phyloP scores from a whole-genome alignment of 2,888 invertebrate genomes.

The Byasa hedistus region DNA sequence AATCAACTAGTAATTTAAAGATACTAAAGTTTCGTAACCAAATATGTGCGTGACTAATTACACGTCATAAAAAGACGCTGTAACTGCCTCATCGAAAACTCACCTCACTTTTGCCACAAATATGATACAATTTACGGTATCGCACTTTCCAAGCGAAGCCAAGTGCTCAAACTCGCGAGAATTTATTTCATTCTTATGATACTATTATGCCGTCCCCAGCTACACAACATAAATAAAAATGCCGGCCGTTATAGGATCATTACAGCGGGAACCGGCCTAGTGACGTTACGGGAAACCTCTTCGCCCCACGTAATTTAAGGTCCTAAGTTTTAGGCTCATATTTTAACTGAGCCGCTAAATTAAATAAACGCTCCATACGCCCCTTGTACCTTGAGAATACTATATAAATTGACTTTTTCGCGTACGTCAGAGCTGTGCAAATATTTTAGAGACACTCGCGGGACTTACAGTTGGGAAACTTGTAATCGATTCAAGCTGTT shows the following conservation, averaged over 20 bases:
- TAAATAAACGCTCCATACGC: conserved; percentile 18
- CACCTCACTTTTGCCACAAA: conserved; percentile 37
- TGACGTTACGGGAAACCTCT: conserved; percentile 53
- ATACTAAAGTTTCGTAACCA: too few relatives aligned
- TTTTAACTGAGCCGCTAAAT: conserved; percentile 39
- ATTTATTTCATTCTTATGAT: conserved; percentile 78
- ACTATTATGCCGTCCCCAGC: conserved; percentile 77
- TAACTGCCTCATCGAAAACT: neutral
- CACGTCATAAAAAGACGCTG: too few relatives aligned
- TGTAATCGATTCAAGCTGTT: conserved; percentile 22
- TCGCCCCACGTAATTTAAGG: conserved; percentile 40
- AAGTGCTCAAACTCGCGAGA: conserved; percentile 71
- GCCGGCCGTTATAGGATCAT: conserved; percentile 76
- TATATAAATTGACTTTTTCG: conserved; percentile 23
- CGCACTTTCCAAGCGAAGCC: conserved; percentile 65
- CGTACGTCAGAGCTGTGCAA: conserved; percentile 20
- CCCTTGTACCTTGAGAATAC: conserved; percentile 18
- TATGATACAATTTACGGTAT: conserved; percentile 71
- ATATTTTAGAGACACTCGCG: conserved; percentile 22
- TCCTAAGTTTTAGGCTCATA: conserved; percentile 32
- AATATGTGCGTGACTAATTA: too few relatives aligned
- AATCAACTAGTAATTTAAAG: too few relatives aligned
- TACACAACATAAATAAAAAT: conserved; percentile 79
- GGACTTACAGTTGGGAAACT: conserved; percentile 22
- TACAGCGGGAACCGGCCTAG: conserved; percentile 66